phyloP scores from a whole-genome alignment of 1,140 invertebrate species.

The Drosophila subobscura region DNA sequence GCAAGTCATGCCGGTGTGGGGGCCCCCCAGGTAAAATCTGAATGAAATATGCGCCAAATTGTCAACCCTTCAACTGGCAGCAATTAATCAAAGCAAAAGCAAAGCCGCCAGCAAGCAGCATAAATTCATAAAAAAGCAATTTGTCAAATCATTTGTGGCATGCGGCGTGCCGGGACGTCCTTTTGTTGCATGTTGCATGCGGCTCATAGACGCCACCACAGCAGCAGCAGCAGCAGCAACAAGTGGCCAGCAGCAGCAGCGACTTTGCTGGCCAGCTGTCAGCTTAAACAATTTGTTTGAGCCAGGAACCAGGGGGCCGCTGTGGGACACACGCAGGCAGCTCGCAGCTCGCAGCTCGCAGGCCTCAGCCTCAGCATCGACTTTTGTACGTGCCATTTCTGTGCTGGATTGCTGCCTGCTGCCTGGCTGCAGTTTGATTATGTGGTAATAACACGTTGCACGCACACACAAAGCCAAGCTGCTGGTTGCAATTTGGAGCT shows the following conservation, averaged over 20 bases:
- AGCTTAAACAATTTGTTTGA: slow-evolving; percentile 81
- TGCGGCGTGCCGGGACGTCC: too few relatives aligned
- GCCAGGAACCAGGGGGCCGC: slow-evolving; percentile 41
- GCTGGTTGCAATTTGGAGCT: slow-evolving; percentile 4
- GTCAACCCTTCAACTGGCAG: slow-evolving; percentile 68
- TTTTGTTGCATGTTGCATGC: too few relatives aligned
- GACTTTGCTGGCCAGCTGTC: slow-evolving; percentile 62
- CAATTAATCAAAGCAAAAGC: slow-evolving; percentile 64
- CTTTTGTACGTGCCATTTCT: slow-evolving; percentile 56
- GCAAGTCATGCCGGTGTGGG: slow-evolving; percentile 22
- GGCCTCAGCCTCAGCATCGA: slow-evolving; percentile 19
- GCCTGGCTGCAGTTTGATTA: slow-evolving; percentile 70
- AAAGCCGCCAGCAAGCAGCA: slow-evolving; percentile 21
- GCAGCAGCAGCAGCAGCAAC: slow-evolving; percentile 34
- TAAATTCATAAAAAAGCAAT: slow-evolving; percentile 77
- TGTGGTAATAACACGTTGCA: slow-evolving; percentile 79
- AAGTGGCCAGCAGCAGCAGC: slow-evolving; percentile 36
- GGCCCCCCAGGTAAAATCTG: slow-evolving; percentile 3
- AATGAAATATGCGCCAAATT: slow-evolving; percentile 57
- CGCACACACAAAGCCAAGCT: slow-evolving; percentile 60
- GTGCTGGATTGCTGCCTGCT: slow-evolving; percentile 13
- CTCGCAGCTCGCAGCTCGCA: background rate
- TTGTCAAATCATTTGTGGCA: slow-evolving; percentile 73
- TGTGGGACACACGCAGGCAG: slow-evolving; percentile 61
- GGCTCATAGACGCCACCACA: slow-evolving; percentile 33